phyloP scores from a whole-genome alignment of 2,797 vertebrate species.

The Crypturellus tataupa region DNA sequence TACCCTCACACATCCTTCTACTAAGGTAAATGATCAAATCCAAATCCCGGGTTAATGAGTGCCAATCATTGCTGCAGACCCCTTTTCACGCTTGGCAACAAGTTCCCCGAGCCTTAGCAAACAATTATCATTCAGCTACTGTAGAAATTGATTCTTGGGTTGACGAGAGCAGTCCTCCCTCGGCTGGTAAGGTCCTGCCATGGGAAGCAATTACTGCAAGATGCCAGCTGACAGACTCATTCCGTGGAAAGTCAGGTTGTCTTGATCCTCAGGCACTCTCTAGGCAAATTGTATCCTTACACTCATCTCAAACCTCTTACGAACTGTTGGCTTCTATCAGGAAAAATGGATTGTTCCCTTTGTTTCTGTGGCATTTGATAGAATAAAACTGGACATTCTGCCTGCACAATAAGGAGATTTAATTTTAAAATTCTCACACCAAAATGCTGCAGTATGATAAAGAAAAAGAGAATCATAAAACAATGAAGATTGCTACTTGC shows the following conservation, averaged over 20 bases:
- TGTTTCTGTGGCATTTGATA: conserved; percentile 89
- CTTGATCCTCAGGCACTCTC: conserved; percentile 96
- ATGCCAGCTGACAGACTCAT: conserved; percentile 98
- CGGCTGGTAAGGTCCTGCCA: conserved; percentile 92
- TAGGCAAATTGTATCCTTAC: conserved; percentile 97
- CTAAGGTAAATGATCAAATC: conserved; percentile 73
- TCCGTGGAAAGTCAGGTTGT: conserved; percentile 90
- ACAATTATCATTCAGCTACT: conserved; percentile 91
- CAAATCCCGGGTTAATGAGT: conserved; percentile 89
- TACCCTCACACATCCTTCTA: conserved; percentile 37
- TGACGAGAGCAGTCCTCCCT: conserved; percentile 85
- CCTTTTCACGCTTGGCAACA: conserved; percentile 88
- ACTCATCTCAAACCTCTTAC: conserved; percentile 96
- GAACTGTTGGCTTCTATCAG: conserved; percentile 93
- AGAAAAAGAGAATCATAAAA: conserved; percentile 70
- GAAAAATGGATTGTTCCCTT: conserved; percentile 92
- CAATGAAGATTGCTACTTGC: conserved; percentile 74
- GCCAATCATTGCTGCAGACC: conserved; percentile 89
- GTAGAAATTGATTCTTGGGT: conserved; percentile 92
- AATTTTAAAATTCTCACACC: conserved; percentile 81
- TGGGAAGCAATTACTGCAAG: conserved; percentile 98
- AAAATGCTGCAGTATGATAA: conserved; percentile 79
- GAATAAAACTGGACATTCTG: conserved; percentile 85
- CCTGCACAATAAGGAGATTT: conserved; percentile 81
- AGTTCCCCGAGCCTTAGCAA: conserved; percentile 88